Evolutionary conservation across 2,797 vertebrate species (phyloP), one percentile per base, ranked within the genome.

Genomic region (Schizothorax lantsangensis): DNA sequence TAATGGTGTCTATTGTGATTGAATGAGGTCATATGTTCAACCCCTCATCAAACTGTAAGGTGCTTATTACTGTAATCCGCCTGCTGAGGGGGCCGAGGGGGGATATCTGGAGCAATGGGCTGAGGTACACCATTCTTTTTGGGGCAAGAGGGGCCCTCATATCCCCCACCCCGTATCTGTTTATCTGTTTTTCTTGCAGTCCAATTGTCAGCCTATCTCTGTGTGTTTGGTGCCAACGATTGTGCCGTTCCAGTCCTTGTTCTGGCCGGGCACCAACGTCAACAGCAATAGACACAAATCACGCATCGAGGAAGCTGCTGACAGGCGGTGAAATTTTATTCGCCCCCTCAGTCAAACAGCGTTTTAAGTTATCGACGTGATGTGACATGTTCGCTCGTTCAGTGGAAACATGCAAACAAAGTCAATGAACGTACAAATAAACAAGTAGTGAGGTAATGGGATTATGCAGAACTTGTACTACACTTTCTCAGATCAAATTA

Each of bases 231-330:
- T 72, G 26, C n/a, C 84, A 71, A 47, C 9, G 38, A 47, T 47
- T 33, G 40, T 19, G 23, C 21, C 19, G 10, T 47, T 52, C 17
- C 45, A 36, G 54, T 77, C 87, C 47, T 36, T 36, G 38, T 38
- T 86, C 47, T 94, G 91, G 92, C 90, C 36, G 57, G 69, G 23
- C 30, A 86, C 89, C 92, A 92, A 89, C 30, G 54, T 91, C 90
- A 92, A 93, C 91, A 93, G 75, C 85, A 88, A 86, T 82, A 73
- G 8, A 81, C 59, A 80, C 89, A 88, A 88, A 92, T 90, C 85
- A 85, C 47, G 33, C 71, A 88, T 83, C 36, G 52, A 49, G 43
- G 59, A 81, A 83, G 62, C 71, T 75, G 81, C 88, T 91, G 91
- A 91, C 81, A 90, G 89, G 88, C 89, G 23, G 81, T 72, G 66